Base-by-base conservation (phyloP, 2,797 vertebrate genomes). In the Oophaga sylvatica region DNA sequence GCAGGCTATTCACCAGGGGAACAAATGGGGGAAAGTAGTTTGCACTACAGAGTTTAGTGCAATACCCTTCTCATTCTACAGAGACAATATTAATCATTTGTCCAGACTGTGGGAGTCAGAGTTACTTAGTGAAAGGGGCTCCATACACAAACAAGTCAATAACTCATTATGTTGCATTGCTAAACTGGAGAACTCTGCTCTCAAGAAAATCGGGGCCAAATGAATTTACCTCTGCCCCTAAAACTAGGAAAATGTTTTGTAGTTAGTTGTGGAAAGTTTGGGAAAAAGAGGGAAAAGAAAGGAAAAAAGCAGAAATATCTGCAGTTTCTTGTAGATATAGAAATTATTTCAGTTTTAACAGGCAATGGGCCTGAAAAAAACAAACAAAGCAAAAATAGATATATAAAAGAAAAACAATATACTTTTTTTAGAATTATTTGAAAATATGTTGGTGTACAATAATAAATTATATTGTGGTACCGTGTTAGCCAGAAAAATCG, bases 131-230 rank as follows among this genome's bases (percentile, higher is more conserved):
- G 95, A 96, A 96, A 96, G 95, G 94, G 60, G 92, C 92, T 92
- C 94, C 93, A 94, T 94, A 95, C 94, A 95, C 95, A 96, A 95
- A 95, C 95, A 96, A 95, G 95, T 96, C 96, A 96, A 96, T 96
- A 96, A 96, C 94, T 95, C 95, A 96, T 96, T 95, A 95, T 95
- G 95, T 95, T 93, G 95, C 93, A 95, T 96, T 96, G 96, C 95
- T 90, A 91, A 90, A 90, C 91, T 94, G 92, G 92, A 94, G 94
- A 94, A 94, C 93, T 93, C 90, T 17, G 68, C 77, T 75, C 84
- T 84, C 76, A 75, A 63, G 75, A 75, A 62, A 77, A 92, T 92
- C 92, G 94, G 93, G 93, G 93, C 91, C 86, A 91, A 94, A 95
- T 95, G 92, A 95, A 94, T 94, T 94, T 95, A 94, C 94, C 94